Base-by-base conservation (phyloP, 2,797 vertebrate species). In the Megaceryle alcyon region DNA sequence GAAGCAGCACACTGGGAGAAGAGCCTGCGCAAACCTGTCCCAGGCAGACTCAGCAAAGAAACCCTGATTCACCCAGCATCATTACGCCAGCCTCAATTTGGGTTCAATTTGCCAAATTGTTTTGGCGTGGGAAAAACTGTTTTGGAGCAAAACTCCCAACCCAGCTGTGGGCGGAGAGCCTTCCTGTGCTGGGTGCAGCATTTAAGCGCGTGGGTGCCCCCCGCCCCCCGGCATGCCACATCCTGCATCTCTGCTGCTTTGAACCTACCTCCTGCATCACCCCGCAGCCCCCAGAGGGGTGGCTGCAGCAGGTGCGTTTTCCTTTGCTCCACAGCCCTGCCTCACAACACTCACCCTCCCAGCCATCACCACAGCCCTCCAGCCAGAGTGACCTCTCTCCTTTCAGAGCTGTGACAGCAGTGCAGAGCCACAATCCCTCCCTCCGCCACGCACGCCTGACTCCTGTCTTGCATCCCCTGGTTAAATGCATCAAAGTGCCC, bases 251-350 rank as follows among this genome's bases (percentile, higher is more conserved):
- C 64, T 23, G 29, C 31, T 3, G 28, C 84, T 95, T 80, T 94
- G 92, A 96, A 91, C 91, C 84, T 72, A 64, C 68, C 71, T 88
- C 64, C 25, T 0, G 1, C 71, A n/a, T 22, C 92, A 29, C 51
- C 21, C n/a, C 6, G 3, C 31, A 48, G 35, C 26, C 29, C 77
- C 54, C 44, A 12, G 39, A 35, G 6, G 3, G 31, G 35, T 0
- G 0, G 69, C 31, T 1, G 2, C 75, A 72, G 39, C 0, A 0
- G 35, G 43, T 21, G 3, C 0, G 0, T n/a, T 33, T 12, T 3
- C 39, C 48, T 71, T 57, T 1, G 0, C 77, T 31, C 46, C 23
- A 4, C 73, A 60, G 61, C 26, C 41, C 76, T 44, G 63, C 2
- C 37, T 37, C 69, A 4, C 44, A 29, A 23, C 56, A 53, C 13